Evolutionary conservation across 2,113 vertebrate genomes (phyloP).

Genomic region (Alouatta palliata): DNA sequence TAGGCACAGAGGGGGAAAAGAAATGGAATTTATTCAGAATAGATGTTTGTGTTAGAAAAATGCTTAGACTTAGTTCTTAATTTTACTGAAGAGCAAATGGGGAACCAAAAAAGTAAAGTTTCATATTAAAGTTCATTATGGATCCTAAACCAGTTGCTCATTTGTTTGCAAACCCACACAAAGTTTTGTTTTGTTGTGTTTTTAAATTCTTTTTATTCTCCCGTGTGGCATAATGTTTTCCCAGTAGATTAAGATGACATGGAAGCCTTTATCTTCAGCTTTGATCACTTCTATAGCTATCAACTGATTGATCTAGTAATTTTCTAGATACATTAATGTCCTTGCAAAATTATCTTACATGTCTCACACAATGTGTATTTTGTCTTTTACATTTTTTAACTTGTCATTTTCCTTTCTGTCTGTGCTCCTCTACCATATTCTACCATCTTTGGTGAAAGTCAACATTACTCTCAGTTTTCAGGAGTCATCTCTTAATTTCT

Average conservation of each 20-base stretch:
- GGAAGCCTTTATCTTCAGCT: neutral
- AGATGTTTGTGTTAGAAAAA: neutral
- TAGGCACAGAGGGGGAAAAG: neutral
- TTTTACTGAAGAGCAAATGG: slow-evolving; percentile 23
- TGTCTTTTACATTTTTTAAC: neutral
- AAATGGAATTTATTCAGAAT: neutral
- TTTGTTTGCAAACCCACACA: neutral
- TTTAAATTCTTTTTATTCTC: neutral
- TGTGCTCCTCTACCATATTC: fast-evolving
- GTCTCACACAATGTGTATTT: neutral
- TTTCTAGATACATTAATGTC: neutral
- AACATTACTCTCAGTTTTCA: neutral
- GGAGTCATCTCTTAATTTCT: neutral
- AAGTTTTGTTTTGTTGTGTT: neutral
- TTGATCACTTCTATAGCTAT: neutral
- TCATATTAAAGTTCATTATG: neutral
- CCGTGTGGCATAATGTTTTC: neutral
- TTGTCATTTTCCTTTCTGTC: neutral
- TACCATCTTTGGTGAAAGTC: neutral
- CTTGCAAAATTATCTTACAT: neutral
- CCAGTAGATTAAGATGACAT: neutral
- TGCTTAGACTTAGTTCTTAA: neutral
- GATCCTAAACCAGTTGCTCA: neutral
- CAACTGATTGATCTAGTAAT: neutral
- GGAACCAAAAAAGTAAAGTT: neutral